A percentile compares a stretch with the other conserved stretches of the same genome.
phyloP scores from a whole-genome alignment of 2,888 invertebrate species.

The Lepidocyrtinus sp. region DNA sequence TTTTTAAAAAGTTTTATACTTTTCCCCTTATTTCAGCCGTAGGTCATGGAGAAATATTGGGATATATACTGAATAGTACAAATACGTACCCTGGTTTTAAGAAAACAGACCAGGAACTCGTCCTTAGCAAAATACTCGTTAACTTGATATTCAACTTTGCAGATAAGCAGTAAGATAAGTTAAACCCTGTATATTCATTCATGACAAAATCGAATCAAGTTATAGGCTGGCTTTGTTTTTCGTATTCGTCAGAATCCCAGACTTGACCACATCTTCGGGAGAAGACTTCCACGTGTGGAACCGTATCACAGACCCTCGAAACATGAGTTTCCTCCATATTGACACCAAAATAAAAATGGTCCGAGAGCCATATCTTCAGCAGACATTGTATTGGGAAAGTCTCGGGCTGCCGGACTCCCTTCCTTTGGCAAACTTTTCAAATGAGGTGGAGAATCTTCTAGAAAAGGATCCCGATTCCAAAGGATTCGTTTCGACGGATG shows the following conservation, averaged over 20 bases:
- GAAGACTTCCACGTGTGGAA: constrained; percentile 62
- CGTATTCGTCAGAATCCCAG: constrained; percentile 63
- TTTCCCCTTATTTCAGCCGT: constrained; percentile 36
- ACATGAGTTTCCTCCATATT: constrained; percentile 61
- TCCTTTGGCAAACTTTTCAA: constrained; percentile 50
- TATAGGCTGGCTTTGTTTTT: background rate
- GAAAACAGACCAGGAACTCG: constrained; percentile 49
- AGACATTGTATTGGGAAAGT: constrained; percentile 63
- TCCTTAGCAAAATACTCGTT: constrained; percentile 60
- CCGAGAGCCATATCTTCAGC: constrained; percentile 58
- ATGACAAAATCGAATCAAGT: background rate
- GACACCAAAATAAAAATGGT: constrained; percentile 62
- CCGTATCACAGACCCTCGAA: constrained; percentile 54
- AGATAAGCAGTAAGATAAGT: constrained; percentile 45
- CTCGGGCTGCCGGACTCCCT: constrained; percentile 55
- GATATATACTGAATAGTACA: constrained; percentile 62
- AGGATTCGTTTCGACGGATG: constrained; percentile 42
- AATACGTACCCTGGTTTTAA: constrained; percentile 57
- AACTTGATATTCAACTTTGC: constrained; percentile 65
- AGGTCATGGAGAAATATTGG: constrained; percentile 61
- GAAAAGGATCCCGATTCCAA: constrained; percentile 12
- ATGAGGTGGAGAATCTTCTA: constrained; percentile 30
- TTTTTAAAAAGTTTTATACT: constrained; percentile 1
- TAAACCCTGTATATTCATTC: background rate
- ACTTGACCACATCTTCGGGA: constrained; percentile 54